Percentiles rank a stretch among this genome's conserved stretches.
Evolutionary conservation across 1,140 invertebrate species (phyloP).

Genomic region (Lordiphosa stackelbergi): DNA sequence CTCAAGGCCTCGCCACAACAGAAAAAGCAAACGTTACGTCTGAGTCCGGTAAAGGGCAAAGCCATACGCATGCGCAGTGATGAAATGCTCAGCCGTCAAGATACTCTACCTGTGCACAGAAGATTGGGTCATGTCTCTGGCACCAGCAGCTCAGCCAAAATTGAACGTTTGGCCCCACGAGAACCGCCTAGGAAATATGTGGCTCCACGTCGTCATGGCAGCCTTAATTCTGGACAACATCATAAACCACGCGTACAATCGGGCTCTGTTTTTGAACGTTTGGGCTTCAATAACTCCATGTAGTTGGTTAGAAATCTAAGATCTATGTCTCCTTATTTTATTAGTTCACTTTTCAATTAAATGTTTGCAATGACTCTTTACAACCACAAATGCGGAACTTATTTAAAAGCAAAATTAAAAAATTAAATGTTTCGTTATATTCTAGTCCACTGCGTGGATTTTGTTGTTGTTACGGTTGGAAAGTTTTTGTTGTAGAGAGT

Average conservation of each 20-base stretch:
- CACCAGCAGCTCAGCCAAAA: conserved; percentile 1
- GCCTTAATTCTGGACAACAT: conserved; percentile 41
- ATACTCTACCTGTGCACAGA: conserved; percentile 61
- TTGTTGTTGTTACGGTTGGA: no score
- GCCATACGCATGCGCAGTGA: conserved; percentile 68
- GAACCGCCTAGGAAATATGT: conserved; percentile 21
- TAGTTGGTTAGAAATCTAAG: conserved; percentile 26
- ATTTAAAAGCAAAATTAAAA: no score
- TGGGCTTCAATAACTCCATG: conserved; percentile 67
- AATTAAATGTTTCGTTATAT: no score
- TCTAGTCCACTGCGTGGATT: no score
- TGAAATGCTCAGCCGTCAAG: conserved; percentile 56
- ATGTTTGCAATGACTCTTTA: conserved; percentile 14
- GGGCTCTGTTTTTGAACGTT: conserved; percentile 68
- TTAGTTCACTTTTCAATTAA: conserved; percentile 37
- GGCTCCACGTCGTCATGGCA: conserved; percentile 26
- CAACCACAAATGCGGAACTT: no score
- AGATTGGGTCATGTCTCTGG: conserved; percentile 36
- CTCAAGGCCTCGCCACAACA: conserved; percentile 57
- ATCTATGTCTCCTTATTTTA: conserved; percentile 23
- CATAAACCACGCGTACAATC: conserved; percentile 31
- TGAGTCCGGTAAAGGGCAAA: conserved; percentile 60
- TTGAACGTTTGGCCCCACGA: conserved; percentile 16
- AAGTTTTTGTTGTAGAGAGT: no score
- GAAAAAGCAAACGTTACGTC: conserved; percentile 26